Base-by-base conservation (phyloP, 2,113 vertebrate genomes). In the Phocoena phocoena region DNA sequence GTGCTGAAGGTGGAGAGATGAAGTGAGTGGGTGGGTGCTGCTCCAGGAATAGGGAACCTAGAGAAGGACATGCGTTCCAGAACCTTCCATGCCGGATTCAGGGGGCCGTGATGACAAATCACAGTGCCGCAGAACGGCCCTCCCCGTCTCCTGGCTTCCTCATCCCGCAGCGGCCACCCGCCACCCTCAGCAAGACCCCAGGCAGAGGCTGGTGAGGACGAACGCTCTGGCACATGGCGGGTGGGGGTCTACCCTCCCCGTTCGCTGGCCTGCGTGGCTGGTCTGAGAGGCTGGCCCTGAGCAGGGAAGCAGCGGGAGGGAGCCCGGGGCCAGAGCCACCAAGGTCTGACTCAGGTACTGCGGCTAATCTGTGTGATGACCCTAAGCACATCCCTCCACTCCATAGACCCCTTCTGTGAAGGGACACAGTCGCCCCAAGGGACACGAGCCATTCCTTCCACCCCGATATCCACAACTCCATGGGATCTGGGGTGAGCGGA, bases 291-390 rank as follows among this genome's bases (percentile, higher is more conserved):
- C 15, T 71, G 10, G 47, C 65, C 62, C 70, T 1, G 2, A 2
- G 18, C 4, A 31, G 38, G 38, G 4, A 53, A 31, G 26, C 1
- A 26, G 13, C 9, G 1, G 41, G 38, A 36, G 18, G 8, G 2
- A 33, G 12, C 17, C 23, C 63, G 2, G 11, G 44, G 44, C 25
- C 3, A 15, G 50, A 25, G 71, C 11, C 23, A 0, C 58, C 0
- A 2, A 55, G 47, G 36, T 25, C 44, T 5, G 2, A 18, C 17
- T 70, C 23, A 1, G 47, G 71, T 4, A 5, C 62, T 8, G 10
- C 11, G 1, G 21, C n/a, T 4, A 5, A 36, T 18, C 38, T 18
- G 0, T 1, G 0, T 0, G 50, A 4, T 17, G 33, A 11, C 11
- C 18, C 12, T 1, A 5, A 47, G 20, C 5, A 1, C 1, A 0